Conservation (phyloP, 2,888 invertebrate species). For the Drosophila mettleri region DNA sequence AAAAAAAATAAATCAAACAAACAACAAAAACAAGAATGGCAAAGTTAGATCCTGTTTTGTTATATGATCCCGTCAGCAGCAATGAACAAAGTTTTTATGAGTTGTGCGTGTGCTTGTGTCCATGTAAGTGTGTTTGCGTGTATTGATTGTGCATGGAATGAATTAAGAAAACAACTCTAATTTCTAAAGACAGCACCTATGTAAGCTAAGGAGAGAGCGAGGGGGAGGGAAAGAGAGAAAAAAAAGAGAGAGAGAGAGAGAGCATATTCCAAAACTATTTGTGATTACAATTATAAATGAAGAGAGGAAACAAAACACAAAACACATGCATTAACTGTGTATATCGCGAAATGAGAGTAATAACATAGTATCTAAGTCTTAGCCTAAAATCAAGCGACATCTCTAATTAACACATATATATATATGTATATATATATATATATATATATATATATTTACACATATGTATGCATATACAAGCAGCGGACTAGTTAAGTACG, state of each 20-base stretch:
- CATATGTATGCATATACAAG: constrained; percentile 28
- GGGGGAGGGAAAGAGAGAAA: constrained; percentile 13
- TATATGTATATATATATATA: constrained; percentile 6
- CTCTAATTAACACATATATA: constrained; percentile 32
- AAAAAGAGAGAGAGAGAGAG: constrained; percentile 38
- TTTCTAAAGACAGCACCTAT: constrained; percentile 29
- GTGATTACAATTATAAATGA: constrained; percentile 75
- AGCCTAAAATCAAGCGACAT: constrained; percentile 40
- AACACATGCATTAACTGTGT: constrained; percentile 59
- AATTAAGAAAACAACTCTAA: constrained; percentile 18
- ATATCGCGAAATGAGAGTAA: constrained; percentile 50
- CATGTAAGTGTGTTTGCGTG: constrained; percentile 12
- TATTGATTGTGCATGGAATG: constrained; percentile 19
- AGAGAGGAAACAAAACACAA: constrained; percentile 60
- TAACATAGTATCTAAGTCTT: constrained; percentile 47
- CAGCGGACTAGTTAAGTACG: constrained; percentile 49
- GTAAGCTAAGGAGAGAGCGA: constrained; percentile 10
- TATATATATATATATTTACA: constrained; percentile 22
- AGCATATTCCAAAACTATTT: constrained; percentile 79
- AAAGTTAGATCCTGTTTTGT: constrained; percentile 11
- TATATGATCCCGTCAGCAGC: constrained; percentile 34
- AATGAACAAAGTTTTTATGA: constrained; percentile 41
- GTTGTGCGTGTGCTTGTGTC: constrained; percentile 8
- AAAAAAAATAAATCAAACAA: too few species aligned
- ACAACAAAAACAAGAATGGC: constrained; percentile 4